Evolutionary conservation across 2,888 invertebrate species (phyloP), one percentile per base, ranked within the genome.

Genomic region (Bembecia ichneumoniformis): DNA sequence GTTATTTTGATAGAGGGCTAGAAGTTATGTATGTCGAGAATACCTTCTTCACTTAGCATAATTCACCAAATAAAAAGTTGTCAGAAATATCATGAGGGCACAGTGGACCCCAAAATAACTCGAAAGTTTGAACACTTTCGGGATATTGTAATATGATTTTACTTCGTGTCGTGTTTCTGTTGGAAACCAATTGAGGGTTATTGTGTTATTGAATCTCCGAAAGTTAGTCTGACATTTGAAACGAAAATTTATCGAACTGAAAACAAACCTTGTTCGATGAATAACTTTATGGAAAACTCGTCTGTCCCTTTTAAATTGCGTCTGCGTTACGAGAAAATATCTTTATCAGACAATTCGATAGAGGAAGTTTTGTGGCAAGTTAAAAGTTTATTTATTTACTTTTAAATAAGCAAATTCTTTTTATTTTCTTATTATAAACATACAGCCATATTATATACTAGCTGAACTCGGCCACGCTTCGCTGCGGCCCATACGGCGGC

Each of bases 141-240:
- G 49, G 47, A 47, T 16, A 16, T 35, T 16, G 17, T 45, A 45
- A 49, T 45, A 35, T 43, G 46, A 49, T 49, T 49, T 47, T 43
- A 47, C 46, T 49, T 49, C 16, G 15, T 43, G 49, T 47, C 10
- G 36, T 40, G 5, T 14, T 40, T 40, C 40, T 40, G 40, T 40
- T 40, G 14, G 40, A 40, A 40, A 40, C 13, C 40, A 40, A 40
- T 40, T 40, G 40, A 40, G n/a, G 40, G 4, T 14, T 40, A 40
- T 40, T 40, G 40, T 40, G 40, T 40, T 40, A 40, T 40, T 40
- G 14, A 40, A 14, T 10, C 40, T 40, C 4, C 14, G 1, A 13
- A 40, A 40, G 40, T 40, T 40, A 7, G 28, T 40, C 40, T 40
- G 40, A 40, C 13, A 40, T 40, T 40, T 11, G n/a, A 40, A 40